Evolutionary conservation across 2,113 vertebrate genomes (phyloP), one percentile per base, ranked within the genome.

Genomic region (Nipponia nippon): DNA sequence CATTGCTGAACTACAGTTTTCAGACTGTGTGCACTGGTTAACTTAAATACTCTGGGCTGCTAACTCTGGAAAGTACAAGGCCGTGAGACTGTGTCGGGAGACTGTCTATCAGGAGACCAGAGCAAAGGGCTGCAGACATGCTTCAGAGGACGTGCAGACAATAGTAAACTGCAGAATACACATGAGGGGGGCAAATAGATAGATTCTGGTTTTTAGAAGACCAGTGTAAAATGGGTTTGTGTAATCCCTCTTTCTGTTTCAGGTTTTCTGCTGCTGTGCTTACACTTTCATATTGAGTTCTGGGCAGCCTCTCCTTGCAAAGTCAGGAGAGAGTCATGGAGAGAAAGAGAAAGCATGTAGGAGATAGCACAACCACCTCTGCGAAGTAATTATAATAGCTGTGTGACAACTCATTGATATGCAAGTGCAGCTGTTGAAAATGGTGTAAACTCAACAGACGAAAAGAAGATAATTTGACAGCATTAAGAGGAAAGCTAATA

Each of bases 141-240:
- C 70, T 56, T 18, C 25, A 10, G n/a, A 25, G 78, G 63, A 42
- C 36, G 2, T 7, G 7, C 21, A 63, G n/a, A 7, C 20, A 13
- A 0, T 6, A 52, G 25, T 10, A 16, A 61, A 21, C 53, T n/a
- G 71, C 44, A 42, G n/a, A n/a, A 47, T 30, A 36, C 42, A 36
- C 42, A 10, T 3, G 1, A 49, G 3, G 11, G 18, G 12, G 34
- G 21, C n/a, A 72, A 34, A 4, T 0, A 13, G 27, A 7, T 50
- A 44, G 16, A 7, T 16, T 32, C 29, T 16, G 29, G 0, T 4
- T 34, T 29, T 17, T 21, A 23, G 17, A 27, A 50, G 69, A 32
- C 16, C 8, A 0, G 6, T 14, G 19, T 47, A 18, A 63, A 46
- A 53, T 21, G 49, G 14, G 20, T 38, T 70, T 47, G 2, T 7